These are phyloP conservation scores for Agrochola lychnidis DNA, from an alignment of 2,888 invertebrate species.

Conservation along the genomic window DNA sequence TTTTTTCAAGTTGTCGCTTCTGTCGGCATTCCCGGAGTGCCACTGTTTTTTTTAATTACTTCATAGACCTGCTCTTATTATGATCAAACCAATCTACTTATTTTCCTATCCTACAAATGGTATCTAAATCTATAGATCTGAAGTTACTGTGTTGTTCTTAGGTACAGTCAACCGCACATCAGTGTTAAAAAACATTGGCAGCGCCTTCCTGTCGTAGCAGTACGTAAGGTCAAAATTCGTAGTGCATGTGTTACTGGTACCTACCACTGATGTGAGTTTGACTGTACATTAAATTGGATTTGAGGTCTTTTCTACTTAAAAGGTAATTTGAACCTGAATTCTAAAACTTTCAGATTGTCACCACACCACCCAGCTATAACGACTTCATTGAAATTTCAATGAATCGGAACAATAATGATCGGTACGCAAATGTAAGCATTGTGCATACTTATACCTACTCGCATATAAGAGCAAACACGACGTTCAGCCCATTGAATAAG, in stretches of 20 bases:
- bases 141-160: neutral
- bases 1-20: too few species aligned
- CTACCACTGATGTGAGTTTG: neutral
- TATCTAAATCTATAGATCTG: neutral
- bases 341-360: neutral
- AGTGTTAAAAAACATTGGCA: neutral
- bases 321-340: neutral
- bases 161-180: neutral
- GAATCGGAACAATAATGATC: conserved; percentile 25
- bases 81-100: neutral
- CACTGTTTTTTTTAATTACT: too few species aligned
- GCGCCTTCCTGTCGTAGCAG: neutral
- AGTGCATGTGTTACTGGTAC: neutral
- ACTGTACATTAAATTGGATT: neutral
- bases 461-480: conserved; percentile 46
- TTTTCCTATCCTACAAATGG: neutral
- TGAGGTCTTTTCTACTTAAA: neutral
- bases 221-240: neutral
- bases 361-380: conserved; percentile 7
- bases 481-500: conserved; percentile 56
- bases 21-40: too few species aligned
- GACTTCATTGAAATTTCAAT: conserved; percentile 36
- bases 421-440: conserved; percentile 37
- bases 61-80: too few species aligned
- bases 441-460: conserved; percentile 20